These are phyloP conservation scores for Spermophilus dauricus DNA, from an alignment of 2,113 vertebrate genomes.

Conservation along the genomic window DNA sequence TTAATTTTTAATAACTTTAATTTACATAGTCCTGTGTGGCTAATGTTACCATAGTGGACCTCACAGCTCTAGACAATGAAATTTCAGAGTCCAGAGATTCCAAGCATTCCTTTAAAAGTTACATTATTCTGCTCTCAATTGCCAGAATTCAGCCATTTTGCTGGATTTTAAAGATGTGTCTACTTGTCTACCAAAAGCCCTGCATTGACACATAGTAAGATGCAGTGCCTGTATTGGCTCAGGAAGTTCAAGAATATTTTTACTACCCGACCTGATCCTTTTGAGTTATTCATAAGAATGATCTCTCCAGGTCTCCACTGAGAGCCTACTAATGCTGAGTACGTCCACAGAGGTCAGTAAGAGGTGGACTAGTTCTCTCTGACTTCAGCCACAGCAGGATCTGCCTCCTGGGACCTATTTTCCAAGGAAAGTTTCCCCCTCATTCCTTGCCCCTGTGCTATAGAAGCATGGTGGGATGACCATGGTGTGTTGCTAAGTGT, in stretches of 20 bases:
- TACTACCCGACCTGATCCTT: not conserved
- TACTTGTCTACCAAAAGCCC: not conserved
- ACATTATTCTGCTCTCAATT: not conserved
- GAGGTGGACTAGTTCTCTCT: not conserved
- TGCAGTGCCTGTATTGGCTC: not conserved
- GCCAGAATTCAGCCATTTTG: not conserved
- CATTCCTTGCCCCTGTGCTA: not conserved
- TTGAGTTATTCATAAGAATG: not conserved
- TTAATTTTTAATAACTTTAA: not conserved
- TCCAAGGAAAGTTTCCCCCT: not conserved
- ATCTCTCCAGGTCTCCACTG: not conserved
- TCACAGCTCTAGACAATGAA: not conserved
- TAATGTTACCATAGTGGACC: not conserved
- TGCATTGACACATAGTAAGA: not conserved
- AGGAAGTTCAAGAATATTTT: constrained; percentile 4
- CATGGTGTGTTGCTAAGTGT: not conserved
- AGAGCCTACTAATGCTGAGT: not conserved
- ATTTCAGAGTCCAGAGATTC: not conserved
- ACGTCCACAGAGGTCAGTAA: not conserved
- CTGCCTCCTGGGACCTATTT: not conserved
- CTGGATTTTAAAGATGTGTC: not conserved
- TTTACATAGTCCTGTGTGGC: not conserved
- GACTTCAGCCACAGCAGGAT: not conserved
- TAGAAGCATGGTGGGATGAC: not conserved
- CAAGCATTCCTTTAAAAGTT: not conserved